Evolutionary conservation across 2,113 vertebrate genomes (phyloP).

Genomic region (Motacilla tschutschensis): DNA sequence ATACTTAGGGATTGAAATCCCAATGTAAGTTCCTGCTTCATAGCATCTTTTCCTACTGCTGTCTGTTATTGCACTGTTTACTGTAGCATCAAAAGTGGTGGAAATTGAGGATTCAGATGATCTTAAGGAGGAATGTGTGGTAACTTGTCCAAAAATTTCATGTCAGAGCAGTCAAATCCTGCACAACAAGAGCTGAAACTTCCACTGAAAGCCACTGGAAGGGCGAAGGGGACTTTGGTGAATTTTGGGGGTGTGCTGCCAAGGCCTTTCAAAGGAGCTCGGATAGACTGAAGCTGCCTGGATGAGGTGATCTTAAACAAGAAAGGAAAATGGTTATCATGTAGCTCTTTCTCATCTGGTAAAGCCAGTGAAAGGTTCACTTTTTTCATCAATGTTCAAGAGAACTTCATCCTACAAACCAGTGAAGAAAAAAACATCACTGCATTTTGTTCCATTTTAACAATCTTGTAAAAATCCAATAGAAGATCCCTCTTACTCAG

Average conservation of each 20-base stretch:
- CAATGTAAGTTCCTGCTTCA: neutral
- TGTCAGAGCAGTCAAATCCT: neutral
- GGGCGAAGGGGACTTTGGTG: neutral
- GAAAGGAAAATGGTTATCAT: neutral
- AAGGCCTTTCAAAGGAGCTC: neutral
- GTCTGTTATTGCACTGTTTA: neutral
- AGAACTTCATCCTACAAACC: neutral
- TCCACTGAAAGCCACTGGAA: neutral
- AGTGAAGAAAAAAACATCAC: neutral
- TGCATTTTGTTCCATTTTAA: neutral
- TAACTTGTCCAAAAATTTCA: neutral
- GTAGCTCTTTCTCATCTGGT: neutral
- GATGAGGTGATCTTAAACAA: neutral
- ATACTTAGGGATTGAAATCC: neutral
- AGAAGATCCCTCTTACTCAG: neutral
- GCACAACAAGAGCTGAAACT: neutral
- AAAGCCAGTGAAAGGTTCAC: neutral
- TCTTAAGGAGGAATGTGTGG: neutral
- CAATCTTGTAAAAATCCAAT: neutral
- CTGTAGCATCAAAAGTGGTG: neutral
- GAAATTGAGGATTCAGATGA: neutral
- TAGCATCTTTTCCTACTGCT: neutral
- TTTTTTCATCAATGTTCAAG: neutral
- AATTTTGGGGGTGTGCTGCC: neutral
- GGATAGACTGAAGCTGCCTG: neutral